Base-by-base conservation (phyloP, 92 coral and sea anemone species). In the Palythoa grandis region DNA sequence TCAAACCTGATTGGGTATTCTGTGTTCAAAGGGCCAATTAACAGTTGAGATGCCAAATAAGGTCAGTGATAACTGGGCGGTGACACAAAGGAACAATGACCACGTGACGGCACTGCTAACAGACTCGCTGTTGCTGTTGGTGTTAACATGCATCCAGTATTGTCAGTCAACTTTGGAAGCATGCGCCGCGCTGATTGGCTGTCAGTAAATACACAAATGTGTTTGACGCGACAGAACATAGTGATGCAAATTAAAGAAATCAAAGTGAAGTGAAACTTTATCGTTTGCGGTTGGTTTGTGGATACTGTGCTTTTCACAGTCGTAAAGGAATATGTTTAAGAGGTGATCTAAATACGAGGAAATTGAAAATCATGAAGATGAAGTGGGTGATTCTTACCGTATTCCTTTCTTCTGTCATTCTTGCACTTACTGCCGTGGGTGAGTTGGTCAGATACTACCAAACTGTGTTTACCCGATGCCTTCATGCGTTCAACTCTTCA, bases 171-270 rank as follows among this genome's bases (percentile, higher is more conserved):
- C 74, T 67, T 65, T 66, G 54, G 19, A 67, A 66, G 74, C 58
- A 63, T 80, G 57, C 75, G 39, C 14, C 61, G 74, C 85, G 11
- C 74, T 80, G 85, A 80, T 80, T 80, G 85, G 85, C 40, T 68
- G 74, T 9, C 37, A 14, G 74, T 80, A 24, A 80, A 63, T 70
- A 80, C 74, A 80, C 85, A 80, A 80, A 80, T 80, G 74, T 80
- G 85, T 25, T 80, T 80, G 85, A 80, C 85, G 85, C 85, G 74
- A 80, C 74, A 52, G 74, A 86, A 76, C 22, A 60, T 72, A 85
- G 89, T 88, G 74, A 91, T 94, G 98, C 95, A 88, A 94, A 94
- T 94, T 71, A 90, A 75, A 83, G 58, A 86, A 82, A 88, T 90
- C 58, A 88, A 86, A 87, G 85, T 79, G 47, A 80, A 76, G 90